Percentiles rank a stretch among this genome's conserved stretches.
These are phyloP conservation scores for Agapostemon virescens DNA, from an alignment of 2,888 invertebrate species.

Conservation along the genomic window DNA sequence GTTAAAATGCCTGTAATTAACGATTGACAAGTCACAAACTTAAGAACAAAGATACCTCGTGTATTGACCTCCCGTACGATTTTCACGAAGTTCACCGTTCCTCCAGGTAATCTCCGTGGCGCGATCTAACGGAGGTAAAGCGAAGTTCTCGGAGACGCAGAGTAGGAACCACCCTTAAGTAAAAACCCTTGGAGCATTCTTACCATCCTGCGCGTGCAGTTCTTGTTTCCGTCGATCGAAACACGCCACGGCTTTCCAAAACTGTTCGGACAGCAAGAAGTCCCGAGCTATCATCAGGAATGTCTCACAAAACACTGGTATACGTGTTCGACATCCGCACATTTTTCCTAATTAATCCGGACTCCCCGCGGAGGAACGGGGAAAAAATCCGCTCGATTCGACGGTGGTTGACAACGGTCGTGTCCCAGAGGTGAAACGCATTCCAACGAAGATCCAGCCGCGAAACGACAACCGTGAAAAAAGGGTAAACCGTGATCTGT, in stretches of 20 bases:
- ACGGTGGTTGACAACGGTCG: neutral
- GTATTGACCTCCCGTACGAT: neutral
- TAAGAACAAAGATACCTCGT: too few relatives aligned
- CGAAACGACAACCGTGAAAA: neutral
- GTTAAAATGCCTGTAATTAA: too few relatives aligned
- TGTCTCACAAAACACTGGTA: neutral
- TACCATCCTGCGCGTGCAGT: neutral
- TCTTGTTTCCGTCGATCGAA: neutral
- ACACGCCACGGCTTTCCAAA: neutral
- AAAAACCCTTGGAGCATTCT: neutral
- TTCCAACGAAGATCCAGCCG: slow-evolving; percentile 23
- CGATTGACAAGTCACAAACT: too few relatives aligned
- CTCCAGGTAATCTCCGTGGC: neutral
- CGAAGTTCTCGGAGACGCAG: neutral
- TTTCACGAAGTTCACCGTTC: neutral
- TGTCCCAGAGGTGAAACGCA: slow-evolving; percentile 37
- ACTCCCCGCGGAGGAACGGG: slow-evolving; percentile 10
- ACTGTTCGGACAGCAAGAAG: neutral
- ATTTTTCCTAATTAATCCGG: slow-evolving; percentile 17
- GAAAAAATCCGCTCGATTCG: slow-evolving; percentile 12
- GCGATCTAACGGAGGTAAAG: neutral
- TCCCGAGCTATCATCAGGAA: neutral
- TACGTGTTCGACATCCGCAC: neutral
- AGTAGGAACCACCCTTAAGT: neutral
- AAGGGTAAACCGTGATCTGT: slow-evolving; percentile 14